Base-by-base conservation (phyloP, 2,797 vertebrate species). In the Brotula barbata region DNA sequence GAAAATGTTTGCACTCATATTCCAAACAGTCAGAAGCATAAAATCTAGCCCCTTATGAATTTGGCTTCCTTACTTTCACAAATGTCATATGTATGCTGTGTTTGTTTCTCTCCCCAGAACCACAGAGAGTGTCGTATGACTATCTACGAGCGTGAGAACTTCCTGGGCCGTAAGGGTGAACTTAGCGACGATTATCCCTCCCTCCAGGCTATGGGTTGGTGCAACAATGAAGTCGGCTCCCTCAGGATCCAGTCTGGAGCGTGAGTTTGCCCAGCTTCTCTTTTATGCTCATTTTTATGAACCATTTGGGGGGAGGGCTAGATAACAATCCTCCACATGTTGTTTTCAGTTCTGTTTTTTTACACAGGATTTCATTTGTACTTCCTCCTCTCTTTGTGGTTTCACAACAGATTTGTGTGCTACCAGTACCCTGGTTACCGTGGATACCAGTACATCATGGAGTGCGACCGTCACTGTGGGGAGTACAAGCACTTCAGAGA, bases 381-480 rank as follows among this genome's bases (percentile, higher is more conserved):
- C 55, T 59, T 58, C 71, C 37, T 19, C 15, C 10, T 54, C 13
- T 39, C 0, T 8, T 31, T 77, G 47, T 21, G 36, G 22, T 75
- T 56, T 71, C 68, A 14, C 50, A 5, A 14, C 87, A 98, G 96
- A 64, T 98, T 95, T 81, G 94, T 98, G 65, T 96, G 95, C 89
- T 96, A 94, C 64, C 95, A 97, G 89, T 98, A 92, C 78, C 95
- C 96, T 0, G 95, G 96, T 19, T 98, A 95, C 71, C 94, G 94
- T 78, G 95, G 95, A 55, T 98, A 94, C 87, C 95, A 97, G 90
- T 96, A 95, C 43, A 92, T 96, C 68, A 91, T 96, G 93, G 95
- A 98, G 88, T 94, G 95, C 7, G 94, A 97, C 80, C 92, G 91
- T 86, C 93, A 92, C 56, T 89, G 89, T 5, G 96, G 96, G 13